Evolutionary conservation across 2,888 invertebrate species (phyloP), one percentile per base, ranked within the genome.

Genomic region (Bursaphelenchus okinawaensis): DNA sequence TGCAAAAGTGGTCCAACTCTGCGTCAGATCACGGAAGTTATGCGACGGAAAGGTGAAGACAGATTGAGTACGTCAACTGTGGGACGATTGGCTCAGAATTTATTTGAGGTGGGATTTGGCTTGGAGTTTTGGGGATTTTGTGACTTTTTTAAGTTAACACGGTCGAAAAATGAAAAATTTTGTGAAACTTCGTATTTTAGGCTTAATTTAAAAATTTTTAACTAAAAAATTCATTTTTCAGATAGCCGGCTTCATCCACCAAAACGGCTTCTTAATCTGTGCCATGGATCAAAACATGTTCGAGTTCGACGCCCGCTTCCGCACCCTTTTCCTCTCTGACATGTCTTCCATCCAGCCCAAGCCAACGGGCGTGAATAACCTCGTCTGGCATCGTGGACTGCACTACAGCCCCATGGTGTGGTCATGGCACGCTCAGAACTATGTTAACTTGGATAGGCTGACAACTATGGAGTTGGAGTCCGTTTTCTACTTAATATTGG

Each of bases 291-390:
- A 68, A 28, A 70, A 73, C 19, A 62, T 68, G 52, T 72, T 76
- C 66, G 72, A 72, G 54, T 72, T 70, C 40, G 72, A 72, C 56
- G 76, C 77, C 7, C 67, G 70, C 9, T 64, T 68, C 55, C 74
- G 77, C 23, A 74, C 72, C 54, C 71, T 77, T n/a, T 77, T 77
- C 68, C 68, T 75, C 66, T 68, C 72, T 12, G 76, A 77, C 55
- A 68, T 77, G 51, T 72, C 73, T 16, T 62, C 63, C 24, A 27
- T 76, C 7, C 29, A 69, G 52, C 24, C 62, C 26, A 62, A 68
- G 24, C 68, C 68, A n/a, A 59, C 19, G 22, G 9, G 6, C 16
- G 72, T 68, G 55, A 58, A 16, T n/a, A 12, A 12, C n/a, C 16
- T 55, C n/a, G 20, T 6, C 7, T 74, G 72, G 69, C 52, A 31